Evolutionary conservation across 2,797 vertebrate genomes (phyloP).

Genomic region (Schizopygopsis malacanthus): DNA sequence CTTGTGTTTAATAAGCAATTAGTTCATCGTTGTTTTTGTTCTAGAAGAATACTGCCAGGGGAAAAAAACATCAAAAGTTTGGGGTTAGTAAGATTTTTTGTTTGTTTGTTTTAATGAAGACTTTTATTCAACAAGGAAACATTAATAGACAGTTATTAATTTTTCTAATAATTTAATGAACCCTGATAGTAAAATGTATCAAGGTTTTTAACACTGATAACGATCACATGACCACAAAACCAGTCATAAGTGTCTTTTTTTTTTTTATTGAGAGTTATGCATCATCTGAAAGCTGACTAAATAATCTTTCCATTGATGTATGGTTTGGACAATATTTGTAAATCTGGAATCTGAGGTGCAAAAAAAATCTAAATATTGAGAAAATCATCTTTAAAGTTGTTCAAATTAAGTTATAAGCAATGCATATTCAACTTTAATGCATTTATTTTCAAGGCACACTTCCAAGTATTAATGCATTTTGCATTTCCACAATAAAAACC

Average conservation of each 20-base stretch:
- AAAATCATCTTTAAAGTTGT: too few species aligned
- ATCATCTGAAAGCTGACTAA: too few species aligned
- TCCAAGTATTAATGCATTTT: conserved; percentile 8
- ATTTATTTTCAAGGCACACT: conserved; percentile 21
- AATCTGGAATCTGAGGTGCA: too few species aligned
- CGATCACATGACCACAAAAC: too few species aligned
- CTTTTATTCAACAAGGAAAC: background rate
- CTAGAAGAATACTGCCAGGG: background rate
- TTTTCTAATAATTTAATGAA: background rate
- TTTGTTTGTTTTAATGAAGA: background rate
- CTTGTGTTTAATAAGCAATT: background rate
- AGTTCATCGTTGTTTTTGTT: background rate
- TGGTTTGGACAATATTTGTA: too few species aligned
- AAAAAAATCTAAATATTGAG: too few species aligned
- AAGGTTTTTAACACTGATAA: too few species aligned
- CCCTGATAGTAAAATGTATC: too few species aligned
- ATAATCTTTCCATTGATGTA: too few species aligned
- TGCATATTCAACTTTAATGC: conserved; percentile 14
- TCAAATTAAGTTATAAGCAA: too few species aligned
- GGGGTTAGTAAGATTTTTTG: background rate
- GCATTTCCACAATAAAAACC: background rate
- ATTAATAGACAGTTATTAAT: background rate
- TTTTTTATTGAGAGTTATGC: too few species aligned
- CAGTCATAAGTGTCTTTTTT: too few species aligned
- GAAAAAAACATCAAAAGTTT: background rate